Base-by-base conservation (phyloP, 2,797 vertebrate genomes). In the Yasuhikotakia modesta region DNA sequence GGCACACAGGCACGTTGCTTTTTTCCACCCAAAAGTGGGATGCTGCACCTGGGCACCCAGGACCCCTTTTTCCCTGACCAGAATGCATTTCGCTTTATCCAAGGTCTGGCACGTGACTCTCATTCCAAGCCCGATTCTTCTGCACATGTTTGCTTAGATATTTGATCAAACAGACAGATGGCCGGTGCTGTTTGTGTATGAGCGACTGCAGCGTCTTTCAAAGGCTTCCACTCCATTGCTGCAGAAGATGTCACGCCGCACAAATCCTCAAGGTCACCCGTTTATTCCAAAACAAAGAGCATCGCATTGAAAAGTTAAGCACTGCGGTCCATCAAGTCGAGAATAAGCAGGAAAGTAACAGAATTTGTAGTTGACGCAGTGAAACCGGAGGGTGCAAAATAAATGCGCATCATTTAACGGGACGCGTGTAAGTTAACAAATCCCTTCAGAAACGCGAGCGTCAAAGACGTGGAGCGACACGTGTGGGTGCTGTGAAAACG, bases 251-350 rank as follows among this genome's bases (percentile, higher is more conserved):
- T 80, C 82, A 82, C 82, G 86, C 71, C 80, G 83, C 86, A 61
- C 67, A 78, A 78, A 71, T 57, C 61, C 87, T 90, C 88, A 89
- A 89, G 90, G 89, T 89, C 89, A 80, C 70, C 81, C 84, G 80
- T 89, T 90, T 88, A 72, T 89, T 88, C 86, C 81, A 80, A 73
- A 80, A 85, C 66, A 80, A 81, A 86, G 86, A 85, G 71, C 75
- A 81, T 79, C 81, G 50, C 82, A 86, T 81, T 70, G 32, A 70
- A 85, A 81, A 74, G 69, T 30, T 50, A 52, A 64, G 21, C 52
- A 70, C 21, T 60, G 57, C 58, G 32, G 43, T 68, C 61, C 10
- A 57, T 45, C 43, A 45, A 73, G 69, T 82, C 76, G 50, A n/a
- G 52, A 19, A 30, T 4, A 19, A 39, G 10, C 0, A 2, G 14